Evolutionary conservation across 2,888 invertebrate species (phyloP), one percentile per base, ranked within the genome.

Genomic region (Ommatoiulus sabulosus): DNA sequence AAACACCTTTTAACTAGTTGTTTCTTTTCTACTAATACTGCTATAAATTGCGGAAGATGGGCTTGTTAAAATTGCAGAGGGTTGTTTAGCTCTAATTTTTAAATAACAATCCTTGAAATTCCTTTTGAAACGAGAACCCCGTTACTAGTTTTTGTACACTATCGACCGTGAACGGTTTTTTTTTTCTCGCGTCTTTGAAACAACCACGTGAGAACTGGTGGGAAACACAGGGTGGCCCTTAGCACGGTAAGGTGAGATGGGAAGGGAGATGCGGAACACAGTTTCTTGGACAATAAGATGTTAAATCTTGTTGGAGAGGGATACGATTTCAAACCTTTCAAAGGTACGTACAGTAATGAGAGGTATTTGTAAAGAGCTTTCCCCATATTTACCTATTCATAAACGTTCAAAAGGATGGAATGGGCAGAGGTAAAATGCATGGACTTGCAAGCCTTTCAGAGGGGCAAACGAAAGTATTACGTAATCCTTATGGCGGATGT

Each of bases 391-490:
- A 20, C 72, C 72, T 72, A 24, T 72, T 20, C 24, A 72, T 63
- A 72, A 72, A 24, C 24, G 5, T 20, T 72, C 72, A n/a, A 72
- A 20, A 8, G 72, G 20, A 72, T 72, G 8, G 24, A 72, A 72
- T n/a, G 63, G 63, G 63, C 63, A 63, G n/a, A 63, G 63, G 63
- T n/a, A n/a, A 63, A 63, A 63, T 52, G 63, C 63, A 63, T n/a
- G 17, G 63, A n/a, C 17, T 17, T 63, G n/a, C 52, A 17, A 17
- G n/a, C n/a, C 17, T n/a, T 63, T 63, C 5, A 63, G 17, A n/a
- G 72, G 72, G 72, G 72, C 20, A 72, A 72, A 24, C n/a, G 72
- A 20, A 72, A n/a, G 72, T 72, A 6, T 8, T 8, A 20, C 24
- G 7, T 24, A 72, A n/a, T n/a, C 72, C 63, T n/a, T 8, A 5